These are phyloP conservation scores for Vulpes vulpes DNA, from an alignment of 2,113 vertebrate genomes.

Conservation along the genomic window DNA sequence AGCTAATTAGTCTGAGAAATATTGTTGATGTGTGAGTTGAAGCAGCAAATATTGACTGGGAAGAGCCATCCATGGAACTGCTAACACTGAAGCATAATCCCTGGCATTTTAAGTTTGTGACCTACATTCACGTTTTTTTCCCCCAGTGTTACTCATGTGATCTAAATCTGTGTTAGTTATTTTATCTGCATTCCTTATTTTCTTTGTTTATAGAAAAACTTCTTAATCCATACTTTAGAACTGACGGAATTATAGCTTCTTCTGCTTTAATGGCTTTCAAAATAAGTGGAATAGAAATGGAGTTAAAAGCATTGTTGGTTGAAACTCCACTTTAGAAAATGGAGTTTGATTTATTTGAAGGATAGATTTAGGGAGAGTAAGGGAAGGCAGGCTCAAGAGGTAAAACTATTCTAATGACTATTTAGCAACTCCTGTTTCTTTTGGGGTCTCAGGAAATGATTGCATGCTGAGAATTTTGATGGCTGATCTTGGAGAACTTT, in stretches of 20 bases:
- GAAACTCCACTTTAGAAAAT: constrained; percentile 65
- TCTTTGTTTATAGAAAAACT: constrained; percentile 18
- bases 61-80: not conserved
- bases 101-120: not conserved
- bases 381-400: constrained; percentile 13
- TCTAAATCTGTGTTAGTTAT: constrained; percentile 47
- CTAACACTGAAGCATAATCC: not conserved
- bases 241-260: constrained; percentile 1
- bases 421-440: not conserved
- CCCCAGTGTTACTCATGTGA: not conserved
- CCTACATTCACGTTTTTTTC: constrained; percentile 15
- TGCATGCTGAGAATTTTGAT: not conserved
- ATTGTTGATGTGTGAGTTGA: constrained; percentile 66
- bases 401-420: constrained; percentile 53
- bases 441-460: not conserved
- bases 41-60: not conserved
- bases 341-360: constrained; percentile 63
- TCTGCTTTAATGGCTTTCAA: constrained; percentile 57
- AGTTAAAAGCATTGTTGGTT: constrained; percentile 29
- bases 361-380: not conserved
- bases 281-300: not conserved
- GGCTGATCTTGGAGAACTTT: not conserved
- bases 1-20: constrained; percentile 85
- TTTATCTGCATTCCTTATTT: not conserved
- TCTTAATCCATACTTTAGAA: constrained; percentile 22